A percentile compares a stretch with the other conserved stretches of the same genome.
Conservation (phyloP, 2,113 vertebrate genomes). For the Catharus bicknelli region DNA sequence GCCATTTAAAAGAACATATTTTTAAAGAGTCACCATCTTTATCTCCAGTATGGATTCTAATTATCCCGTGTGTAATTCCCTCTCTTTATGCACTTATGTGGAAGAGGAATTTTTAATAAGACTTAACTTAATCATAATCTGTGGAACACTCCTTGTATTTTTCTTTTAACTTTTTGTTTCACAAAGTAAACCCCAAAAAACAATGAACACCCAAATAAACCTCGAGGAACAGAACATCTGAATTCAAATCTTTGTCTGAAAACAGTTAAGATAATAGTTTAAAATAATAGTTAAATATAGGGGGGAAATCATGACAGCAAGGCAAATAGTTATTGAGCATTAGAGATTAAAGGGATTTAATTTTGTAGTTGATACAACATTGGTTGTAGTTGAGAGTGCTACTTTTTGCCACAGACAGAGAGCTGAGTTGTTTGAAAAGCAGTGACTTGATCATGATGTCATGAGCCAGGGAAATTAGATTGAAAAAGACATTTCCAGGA, state of each 20-base stretch:
- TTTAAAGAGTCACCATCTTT: not conserved
- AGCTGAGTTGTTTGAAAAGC: not conserved
- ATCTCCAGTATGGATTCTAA: not conserved
- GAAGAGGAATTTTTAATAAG: not conserved
- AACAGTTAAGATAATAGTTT: not conserved
- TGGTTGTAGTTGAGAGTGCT: not conserved
- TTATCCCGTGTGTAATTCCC: not conserved
- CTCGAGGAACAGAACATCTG: not conserved
- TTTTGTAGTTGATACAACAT: not conserved
- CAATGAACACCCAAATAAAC: not conserved
- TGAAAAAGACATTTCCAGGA: not conserved
- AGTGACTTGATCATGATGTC: not conserved
- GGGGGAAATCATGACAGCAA: not conserved
- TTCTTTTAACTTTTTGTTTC: not conserved
- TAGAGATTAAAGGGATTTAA: not conserved
- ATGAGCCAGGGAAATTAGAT: not conserved
- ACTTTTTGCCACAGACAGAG: not conserved
- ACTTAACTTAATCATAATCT: not conserved
- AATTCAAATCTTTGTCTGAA: not conserved
- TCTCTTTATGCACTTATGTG: not conserved
- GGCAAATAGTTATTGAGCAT: not conserved
- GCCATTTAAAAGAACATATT: accelerated
- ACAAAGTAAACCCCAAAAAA: not conserved
- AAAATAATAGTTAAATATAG: not conserved
- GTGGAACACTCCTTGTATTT: not conserved